phyloP scores from a whole-genome alignment of 2,888 invertebrate genomes.

The Drosophila colorata region DNA sequence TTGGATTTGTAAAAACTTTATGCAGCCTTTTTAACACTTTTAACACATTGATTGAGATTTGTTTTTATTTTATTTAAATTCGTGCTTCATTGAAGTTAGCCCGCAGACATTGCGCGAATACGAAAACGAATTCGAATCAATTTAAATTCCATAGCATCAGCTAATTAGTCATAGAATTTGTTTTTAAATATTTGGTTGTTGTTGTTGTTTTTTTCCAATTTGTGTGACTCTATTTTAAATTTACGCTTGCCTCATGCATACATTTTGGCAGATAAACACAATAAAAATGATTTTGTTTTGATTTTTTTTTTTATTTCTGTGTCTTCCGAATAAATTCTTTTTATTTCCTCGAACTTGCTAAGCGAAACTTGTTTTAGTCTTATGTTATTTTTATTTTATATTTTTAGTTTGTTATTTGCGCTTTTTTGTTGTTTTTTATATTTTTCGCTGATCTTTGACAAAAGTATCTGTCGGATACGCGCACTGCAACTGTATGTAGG shows the following conservation, averaged over 20 bases:
- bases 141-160: conserved; percentile 63
- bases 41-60: conserved; percentile 52
- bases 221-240: conserved; percentile 58
- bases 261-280: conserved; percentile 67
- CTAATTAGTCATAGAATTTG: conserved; percentile 70
- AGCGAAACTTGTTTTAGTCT: conserved; percentile 42
- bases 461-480: conserved; percentile 42
- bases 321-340: conserved; percentile 24
- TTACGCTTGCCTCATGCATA: conserved; percentile 67
- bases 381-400: conserved; percentile 20
- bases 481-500: conserved; percentile 42
- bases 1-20: conserved; percentile 5
- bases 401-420: conserved; percentile 32
- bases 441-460: conserved; percentile 11
- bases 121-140: conserved; percentile 39
- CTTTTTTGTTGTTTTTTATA: conserved; percentile 7
- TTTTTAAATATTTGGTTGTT: conserved; percentile 6
- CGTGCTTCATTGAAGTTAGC: conserved; percentile 41
- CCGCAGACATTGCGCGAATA: conserved; percentile 14
- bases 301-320: conserved; percentile 28
- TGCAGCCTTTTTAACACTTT: conserved; percentile 31
- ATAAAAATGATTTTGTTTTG: conserved; percentile 54
- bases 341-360: conserved; percentile 61
- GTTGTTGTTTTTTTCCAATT: conserved; percentile 8
- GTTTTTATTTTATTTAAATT: conserved; percentile 49